Percentiles rank a stretch among this genome's conserved stretches.
These are phyloP conservation scores for Cynoglossus semilaevis DNA, from an alignment of 2,113 vertebrate species.

Conservation along the genomic window DNA sequence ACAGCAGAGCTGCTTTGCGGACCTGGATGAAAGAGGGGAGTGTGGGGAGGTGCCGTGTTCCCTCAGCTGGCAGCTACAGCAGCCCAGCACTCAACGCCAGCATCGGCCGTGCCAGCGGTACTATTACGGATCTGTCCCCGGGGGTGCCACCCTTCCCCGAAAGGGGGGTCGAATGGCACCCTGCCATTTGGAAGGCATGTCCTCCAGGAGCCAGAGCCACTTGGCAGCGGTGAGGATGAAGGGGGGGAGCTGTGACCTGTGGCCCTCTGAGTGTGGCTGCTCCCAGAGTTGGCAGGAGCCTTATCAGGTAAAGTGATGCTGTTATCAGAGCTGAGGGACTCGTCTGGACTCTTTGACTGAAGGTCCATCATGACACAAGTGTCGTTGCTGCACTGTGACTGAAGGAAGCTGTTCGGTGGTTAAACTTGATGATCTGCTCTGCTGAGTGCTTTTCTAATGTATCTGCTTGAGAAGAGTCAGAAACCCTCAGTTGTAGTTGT, in stretches of 20 bases:
- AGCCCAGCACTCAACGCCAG: slow-evolving; percentile 25
- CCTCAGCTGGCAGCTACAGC: slow-evolving; percentile 68
- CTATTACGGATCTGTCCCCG: slow-evolving; percentile 46
- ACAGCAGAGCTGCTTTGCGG: slow-evolving; percentile 79
- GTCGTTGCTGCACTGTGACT: neutral
- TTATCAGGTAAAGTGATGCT: slow-evolving; percentile 79
- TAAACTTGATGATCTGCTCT: neutral
- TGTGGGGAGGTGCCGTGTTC: slow-evolving; percentile 67
- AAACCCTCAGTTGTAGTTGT: too few species aligned
- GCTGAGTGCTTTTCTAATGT: neutral
- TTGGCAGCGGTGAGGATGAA: slow-evolving; percentile 58
- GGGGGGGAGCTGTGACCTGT: slow-evolving; percentile 77
- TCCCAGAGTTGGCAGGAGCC: slow-evolving; percentile 77
- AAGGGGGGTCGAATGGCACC: slow-evolving; percentile 63
- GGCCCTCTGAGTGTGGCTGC: slow-evolving; percentile 78
- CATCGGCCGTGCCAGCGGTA: slow-evolving; percentile 52
- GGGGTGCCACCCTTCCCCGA: slow-evolving; percentile 52
- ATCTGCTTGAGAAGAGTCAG: neutral
- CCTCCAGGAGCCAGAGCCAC: slow-evolving; percentile 77
- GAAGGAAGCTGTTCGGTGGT: neutral
- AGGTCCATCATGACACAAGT: neutral
- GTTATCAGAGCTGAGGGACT: neutral
- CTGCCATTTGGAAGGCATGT: slow-evolving; percentile 69
- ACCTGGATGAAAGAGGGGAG: slow-evolving; percentile 66
- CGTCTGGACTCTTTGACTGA: neutral